phyloP scores from a whole-genome alignment of 2,113 vertebrate species.

The Tachycineta bicolor region DNA sequence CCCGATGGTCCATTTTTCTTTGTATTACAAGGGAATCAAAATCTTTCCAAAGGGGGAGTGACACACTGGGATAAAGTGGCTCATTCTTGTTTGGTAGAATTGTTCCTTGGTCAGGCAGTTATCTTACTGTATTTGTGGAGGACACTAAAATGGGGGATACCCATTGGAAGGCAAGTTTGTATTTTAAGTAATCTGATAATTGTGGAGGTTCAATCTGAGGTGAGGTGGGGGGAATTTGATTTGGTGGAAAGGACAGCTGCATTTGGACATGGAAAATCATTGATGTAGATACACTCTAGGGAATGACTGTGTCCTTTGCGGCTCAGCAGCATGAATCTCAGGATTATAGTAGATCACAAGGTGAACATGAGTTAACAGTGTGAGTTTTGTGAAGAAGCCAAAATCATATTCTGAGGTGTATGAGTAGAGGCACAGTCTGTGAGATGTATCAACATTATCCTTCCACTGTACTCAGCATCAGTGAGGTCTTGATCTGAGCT shows the following conservation, averaged over 20 bases:
- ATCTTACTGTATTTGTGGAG: neutral
- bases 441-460: neutral
- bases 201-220: neutral
- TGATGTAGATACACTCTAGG: neutral
- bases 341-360: conserved; percentile 11
- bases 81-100: neutral
- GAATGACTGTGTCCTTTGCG: neutral
- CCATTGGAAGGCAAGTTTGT: neutral
- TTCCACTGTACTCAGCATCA: neutral
- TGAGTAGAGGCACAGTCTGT: neutral
- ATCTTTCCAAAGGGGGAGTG: neutral
- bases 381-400: neutral
- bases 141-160: neutral
- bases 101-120: neutral
- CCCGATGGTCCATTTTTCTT: neutral
- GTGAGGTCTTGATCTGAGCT: neutral
- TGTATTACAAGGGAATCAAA: neutral
- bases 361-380: neutral
- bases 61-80: neutral
- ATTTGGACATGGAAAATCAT: neutral
- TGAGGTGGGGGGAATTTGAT: neutral
- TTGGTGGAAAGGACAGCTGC: neutral
- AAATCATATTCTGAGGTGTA: neutral
- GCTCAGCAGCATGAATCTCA: neutral
- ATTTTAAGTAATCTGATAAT: neutral